Evolutionary conservation across 2,797 vertebrate species (phyloP).

Genomic region (Brachyrhaphis roseni): DNA sequence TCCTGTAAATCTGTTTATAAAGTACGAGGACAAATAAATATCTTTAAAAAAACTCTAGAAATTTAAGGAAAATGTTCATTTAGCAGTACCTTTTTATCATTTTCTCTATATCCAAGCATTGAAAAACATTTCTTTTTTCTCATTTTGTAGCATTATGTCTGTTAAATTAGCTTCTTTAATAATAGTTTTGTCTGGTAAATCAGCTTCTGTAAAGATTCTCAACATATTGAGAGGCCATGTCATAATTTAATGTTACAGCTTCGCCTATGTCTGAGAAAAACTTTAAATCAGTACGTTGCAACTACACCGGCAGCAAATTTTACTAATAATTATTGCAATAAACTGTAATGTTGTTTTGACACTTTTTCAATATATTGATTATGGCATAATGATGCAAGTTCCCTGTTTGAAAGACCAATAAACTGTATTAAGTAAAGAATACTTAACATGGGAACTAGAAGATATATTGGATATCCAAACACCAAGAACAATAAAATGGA

Average conservation of each 20-base stretch:
- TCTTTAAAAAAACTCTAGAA: neutral
- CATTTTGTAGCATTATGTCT: neutral
- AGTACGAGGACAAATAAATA: neutral
- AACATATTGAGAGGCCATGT: neutral
- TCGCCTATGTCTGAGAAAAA: neutral
- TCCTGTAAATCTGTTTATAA: constrained; percentile 1
- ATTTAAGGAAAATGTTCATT: neutral
- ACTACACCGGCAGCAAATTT: no score
- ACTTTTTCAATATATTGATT: no score
- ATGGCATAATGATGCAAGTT: no score
- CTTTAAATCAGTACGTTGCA: neutral
- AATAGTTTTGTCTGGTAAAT: neutral
- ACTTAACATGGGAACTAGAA: no score
- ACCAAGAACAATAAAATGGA: no score
- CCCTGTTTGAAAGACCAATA: no score
- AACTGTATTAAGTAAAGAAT: no score
- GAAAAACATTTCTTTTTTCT: neutral
- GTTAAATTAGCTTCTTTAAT: neutral
- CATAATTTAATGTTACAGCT: neutral
- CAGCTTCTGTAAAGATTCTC: neutral
- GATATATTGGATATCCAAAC: no score
- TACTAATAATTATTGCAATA: no score
- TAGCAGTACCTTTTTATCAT: neutral
- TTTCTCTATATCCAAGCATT: neutral
- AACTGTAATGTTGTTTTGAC: no score